Evolutionary conservation across 2,113 vertebrate genomes (phyloP).

Genomic region (Myxocyprinus asiaticus): DNA sequence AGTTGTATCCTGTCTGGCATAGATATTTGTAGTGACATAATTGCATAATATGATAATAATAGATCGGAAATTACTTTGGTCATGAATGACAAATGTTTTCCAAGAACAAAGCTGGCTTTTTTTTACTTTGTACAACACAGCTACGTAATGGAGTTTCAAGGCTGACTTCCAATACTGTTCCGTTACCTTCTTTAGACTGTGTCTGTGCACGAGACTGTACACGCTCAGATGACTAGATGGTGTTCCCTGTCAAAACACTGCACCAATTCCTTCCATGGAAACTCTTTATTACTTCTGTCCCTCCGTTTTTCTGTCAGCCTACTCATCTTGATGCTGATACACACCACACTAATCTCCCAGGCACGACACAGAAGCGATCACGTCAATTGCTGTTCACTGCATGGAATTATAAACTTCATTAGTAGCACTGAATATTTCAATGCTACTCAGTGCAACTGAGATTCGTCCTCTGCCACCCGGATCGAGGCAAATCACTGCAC

Average conservation of each 20-base stretch:
- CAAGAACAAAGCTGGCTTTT: constrained; percentile 10
- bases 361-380: constrained; percentile 60
- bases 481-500: too few relatives aligned
- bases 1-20: not conserved
- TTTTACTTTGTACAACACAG: not conserved
- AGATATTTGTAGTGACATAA: constrained; percentile 2
- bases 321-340: constrained; percentile 56
- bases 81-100: constrained; percentile 18
- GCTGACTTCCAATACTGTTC: not conserved
- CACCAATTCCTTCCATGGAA: constrained; percentile 72
- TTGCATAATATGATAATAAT: not conserved
- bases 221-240: constrained; percentile 35
- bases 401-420: constrained; percentile 60
- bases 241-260: constrained; percentile 49
- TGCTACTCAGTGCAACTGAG: constrained; percentile 19
- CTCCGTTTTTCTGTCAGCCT: constrained; percentile 53
- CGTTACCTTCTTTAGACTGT: not conserved
- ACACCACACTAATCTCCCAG: constrained; percentile 62
- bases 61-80: not conserved
- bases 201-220: not conserved
- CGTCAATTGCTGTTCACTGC: constrained; percentile 59
- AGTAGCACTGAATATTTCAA: too few relatives aligned
- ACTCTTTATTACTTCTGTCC: constrained; percentile 65
- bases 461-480: constrained; percentile 9
- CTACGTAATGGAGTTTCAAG: not conserved